Conservation (phyloP, 35 echinoderm and acorn worm species). For the Anneissia japonica region DNA sequence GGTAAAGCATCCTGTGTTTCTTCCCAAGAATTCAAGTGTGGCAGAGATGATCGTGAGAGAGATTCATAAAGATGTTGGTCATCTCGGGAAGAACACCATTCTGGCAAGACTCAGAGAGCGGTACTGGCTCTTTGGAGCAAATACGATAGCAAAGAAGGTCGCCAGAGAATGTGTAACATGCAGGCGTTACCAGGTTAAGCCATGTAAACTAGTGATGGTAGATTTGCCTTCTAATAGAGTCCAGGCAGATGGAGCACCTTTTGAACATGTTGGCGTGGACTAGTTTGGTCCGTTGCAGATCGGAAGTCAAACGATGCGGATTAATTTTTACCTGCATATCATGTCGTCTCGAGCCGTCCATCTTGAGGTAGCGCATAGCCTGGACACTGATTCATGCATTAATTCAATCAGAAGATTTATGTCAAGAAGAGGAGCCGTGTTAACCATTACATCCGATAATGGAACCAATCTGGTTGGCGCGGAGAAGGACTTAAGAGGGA, state of each 20-base stretch:
- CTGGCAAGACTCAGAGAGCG: constrained; percentile 10
- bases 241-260: not conserved
- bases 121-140: constrained; percentile 18
- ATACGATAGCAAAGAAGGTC: not conserved
- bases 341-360: not conserved
- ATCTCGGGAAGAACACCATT: constrained; percentile 17
- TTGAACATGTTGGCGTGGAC: not conserved
- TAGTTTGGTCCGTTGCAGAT: constrained; percentile 5
- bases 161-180: not conserved
- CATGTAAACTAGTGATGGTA: constrained; percentile 24
- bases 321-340: not conserved
- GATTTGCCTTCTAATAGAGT: constrained; percentile 26
- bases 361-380: not conserved
- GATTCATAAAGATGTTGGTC: constrained; percentile 5
- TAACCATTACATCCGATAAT: not conserved
- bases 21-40: constrained; percentile 11
- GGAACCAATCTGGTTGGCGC: not conserved
- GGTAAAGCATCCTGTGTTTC: constrained; percentile 8
- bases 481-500: not conserved
- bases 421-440: not conserved
- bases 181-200: not conserved
- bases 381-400: not conserved
- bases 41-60: constrained; percentile 18
- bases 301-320: not conserved
- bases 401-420: not conserved